Evolutionary conservation across 2,113 vertebrate species (phyloP).

Genomic region (Cricetomys ansorgei): DNA sequence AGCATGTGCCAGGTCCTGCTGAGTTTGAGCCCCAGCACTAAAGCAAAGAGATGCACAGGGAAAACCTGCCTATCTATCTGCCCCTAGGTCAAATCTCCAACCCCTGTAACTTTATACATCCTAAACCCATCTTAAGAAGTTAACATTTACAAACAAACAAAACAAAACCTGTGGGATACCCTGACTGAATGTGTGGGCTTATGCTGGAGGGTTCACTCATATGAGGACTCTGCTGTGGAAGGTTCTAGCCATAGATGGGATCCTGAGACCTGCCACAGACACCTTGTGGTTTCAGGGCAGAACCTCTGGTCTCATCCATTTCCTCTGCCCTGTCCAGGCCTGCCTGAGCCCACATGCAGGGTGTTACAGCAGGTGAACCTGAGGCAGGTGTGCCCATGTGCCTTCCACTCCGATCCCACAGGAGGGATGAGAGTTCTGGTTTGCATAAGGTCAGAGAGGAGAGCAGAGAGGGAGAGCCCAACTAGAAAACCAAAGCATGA

Average conservation of each 20-base stretch:
- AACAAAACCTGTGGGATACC: neutral
- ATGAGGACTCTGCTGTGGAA: neutral
- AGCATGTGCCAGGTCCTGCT: neutral
- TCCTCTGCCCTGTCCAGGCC: too few relatives aligned
- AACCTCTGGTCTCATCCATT: neutral
- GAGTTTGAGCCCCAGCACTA: neutral
- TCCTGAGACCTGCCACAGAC: neutral
- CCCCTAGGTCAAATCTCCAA: neutral
- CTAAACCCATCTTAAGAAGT: conserved; percentile 25
- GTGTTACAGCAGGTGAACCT: neutral
- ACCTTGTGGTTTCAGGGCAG: neutral
- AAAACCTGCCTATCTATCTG: neutral
- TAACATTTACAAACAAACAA: neutral
- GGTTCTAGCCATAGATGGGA: too few relatives aligned
- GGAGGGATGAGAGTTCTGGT: neutral
- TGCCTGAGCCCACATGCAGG: neutral
- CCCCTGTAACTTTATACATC: neutral
- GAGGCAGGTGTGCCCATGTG: neutral
- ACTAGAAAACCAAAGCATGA: neutral
- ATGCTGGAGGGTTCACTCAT: accelerated
- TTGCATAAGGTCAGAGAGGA: neutral
- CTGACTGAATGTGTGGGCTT: neutral
- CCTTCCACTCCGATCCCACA: neutral
- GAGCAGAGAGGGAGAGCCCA: neutral
- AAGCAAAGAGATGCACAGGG: neutral